phyloP scores from a whole-genome alignment of 2,888 invertebrate genomes.

The Tipula lateralis region DNA sequence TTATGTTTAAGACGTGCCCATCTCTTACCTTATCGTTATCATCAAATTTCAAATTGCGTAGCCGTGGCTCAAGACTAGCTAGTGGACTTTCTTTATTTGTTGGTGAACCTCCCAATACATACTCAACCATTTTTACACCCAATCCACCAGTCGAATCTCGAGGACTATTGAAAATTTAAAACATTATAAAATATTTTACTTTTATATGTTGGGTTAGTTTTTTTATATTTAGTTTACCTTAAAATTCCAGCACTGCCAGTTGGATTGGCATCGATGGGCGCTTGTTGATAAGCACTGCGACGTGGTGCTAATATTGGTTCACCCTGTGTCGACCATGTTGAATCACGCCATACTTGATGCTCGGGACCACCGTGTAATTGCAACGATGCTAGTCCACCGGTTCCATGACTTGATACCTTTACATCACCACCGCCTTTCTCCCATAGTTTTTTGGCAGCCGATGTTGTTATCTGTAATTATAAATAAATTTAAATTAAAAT shows the following conservation, averaged over 20 bases:
- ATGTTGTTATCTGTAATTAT: constrained; percentile 77
- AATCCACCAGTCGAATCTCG: constrained; percentile 85
- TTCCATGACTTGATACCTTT: constrained; percentile 59
- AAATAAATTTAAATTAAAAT: constrained; percentile 35
- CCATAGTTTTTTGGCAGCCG: constrained; percentile 92
- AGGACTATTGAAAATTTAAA: constrained; percentile 60
- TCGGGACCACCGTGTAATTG: constrained; percentile 59
- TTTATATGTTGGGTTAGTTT: no score
- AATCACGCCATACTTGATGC: constrained; percentile 83
- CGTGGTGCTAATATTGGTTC: constrained; percentile 73
- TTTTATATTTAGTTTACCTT: no score
- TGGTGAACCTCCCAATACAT: constrained; percentile 89
- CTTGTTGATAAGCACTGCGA: constrained; percentile 62
- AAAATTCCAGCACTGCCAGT: constrained; percentile 51
- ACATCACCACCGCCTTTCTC: constrained; percentile 71
- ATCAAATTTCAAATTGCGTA: constrained; percentile 60
- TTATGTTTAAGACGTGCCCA: neutral
- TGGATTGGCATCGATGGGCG: constrained; percentile 53
- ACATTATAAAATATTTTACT: neutral
- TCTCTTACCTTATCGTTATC: constrained; percentile 50
- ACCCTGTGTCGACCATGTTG: constrained; percentile 91
- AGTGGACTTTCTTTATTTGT: constrained; percentile 65
- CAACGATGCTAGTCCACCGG: constrained; percentile 67
- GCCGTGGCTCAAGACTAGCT: constrained; percentile 57
- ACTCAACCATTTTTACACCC: constrained; percentile 98